Evolutionary conservation across 2,113 vertebrate genomes (phyloP).

Genomic region (Lophura nycthemera): DNA sequence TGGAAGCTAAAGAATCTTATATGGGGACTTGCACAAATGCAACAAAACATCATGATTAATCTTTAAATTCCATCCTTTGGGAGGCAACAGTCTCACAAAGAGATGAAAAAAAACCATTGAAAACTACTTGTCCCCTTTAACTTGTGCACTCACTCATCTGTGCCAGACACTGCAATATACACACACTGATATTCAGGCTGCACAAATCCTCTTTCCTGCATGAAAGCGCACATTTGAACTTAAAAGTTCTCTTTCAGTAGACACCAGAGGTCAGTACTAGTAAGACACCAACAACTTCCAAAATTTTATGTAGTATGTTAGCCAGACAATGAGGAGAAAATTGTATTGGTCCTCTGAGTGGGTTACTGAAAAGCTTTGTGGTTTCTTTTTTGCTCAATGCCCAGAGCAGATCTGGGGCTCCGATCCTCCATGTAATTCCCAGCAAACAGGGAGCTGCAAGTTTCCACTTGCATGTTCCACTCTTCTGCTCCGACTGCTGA

Average conservation of each 20-base stretch:
- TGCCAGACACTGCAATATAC: neutral
- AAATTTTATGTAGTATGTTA: neutral
- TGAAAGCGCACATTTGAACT: neutral
- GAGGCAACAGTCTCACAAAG: neutral
- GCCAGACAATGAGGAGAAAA: neutral
- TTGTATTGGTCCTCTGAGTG: neutral
- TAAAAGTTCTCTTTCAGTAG: neutral
- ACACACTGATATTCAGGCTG: fast-evolving
- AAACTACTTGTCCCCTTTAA: neutral
- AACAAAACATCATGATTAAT: neutral
- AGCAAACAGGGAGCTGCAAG: neutral
- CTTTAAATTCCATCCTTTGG: neutral
- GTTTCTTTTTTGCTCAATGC: neutral
- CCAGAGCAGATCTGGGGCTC: neutral
- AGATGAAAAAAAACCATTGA: neutral
- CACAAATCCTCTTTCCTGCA: neutral
- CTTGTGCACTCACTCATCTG: neutral
- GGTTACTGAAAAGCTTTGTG: neutral
- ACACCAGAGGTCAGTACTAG: neutral
- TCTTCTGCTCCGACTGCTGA: neutral
- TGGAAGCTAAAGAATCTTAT: neutral
- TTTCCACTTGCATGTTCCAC: neutral
- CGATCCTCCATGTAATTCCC: neutral
- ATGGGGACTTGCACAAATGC: neutral
- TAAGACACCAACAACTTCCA: neutral